phyloP scores from a whole-genome alignment of 2,888 invertebrate species.

The Sphaerophoria taeniata region DNA sequence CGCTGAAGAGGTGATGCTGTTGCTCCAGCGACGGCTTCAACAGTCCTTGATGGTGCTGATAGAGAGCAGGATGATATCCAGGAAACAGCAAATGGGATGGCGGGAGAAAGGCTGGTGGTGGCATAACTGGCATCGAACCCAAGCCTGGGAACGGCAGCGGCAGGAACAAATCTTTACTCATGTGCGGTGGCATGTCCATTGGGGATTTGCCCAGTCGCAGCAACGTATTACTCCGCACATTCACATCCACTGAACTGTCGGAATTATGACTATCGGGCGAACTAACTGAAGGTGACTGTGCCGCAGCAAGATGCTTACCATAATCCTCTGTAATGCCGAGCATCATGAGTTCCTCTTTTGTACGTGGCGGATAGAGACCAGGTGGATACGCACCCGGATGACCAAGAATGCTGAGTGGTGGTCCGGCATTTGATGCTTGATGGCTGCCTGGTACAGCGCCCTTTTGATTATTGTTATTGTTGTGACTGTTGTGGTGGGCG shows the following conservation, averaged over 20 bases:
- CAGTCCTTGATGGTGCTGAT: slow-evolving; percentile 83
- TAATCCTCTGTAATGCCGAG: slow-evolving; percentile 88
- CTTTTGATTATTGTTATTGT: slow-evolving; percentile 73
- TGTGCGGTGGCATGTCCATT: slow-evolving; percentile 80
- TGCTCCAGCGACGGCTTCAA: slow-evolving; percentile 81
- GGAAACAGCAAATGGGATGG: slow-evolving; percentile 86
- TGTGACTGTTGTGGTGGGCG: slow-evolving; percentile 76
- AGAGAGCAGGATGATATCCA: slow-evolving; percentile 85
- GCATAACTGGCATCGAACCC: slow-evolving; percentile 86
- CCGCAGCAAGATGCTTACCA: slow-evolving; percentile 82
- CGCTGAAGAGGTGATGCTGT: slow-evolving; percentile 79
- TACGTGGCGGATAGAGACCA: slow-evolving; percentile 85
- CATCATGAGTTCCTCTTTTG: slow-evolving; percentile 89
- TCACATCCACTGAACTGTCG: slow-evolving; percentile 90
- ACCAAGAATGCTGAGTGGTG: slow-evolving; percentile 83
- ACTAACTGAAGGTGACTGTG: slow-evolving; percentile 88
- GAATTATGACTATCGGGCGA: slow-evolving; percentile 93
- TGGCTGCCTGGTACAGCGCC: slow-evolving; percentile 78
- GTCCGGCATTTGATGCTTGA: slow-evolving; percentile 83
- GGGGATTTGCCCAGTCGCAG: slow-evolving; percentile 81
- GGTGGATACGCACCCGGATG: slow-evolving; percentile 83
- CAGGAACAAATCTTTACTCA: slow-evolving; percentile 86
- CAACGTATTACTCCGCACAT: slow-evolving; percentile 85
- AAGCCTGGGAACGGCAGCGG: slow-evolving; percentile 87
- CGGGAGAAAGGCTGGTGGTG: slow-evolving; percentile 86